Base-by-base conservation (phyloP, 2,888 invertebrate species). In the Cephalotes varians region DNA sequence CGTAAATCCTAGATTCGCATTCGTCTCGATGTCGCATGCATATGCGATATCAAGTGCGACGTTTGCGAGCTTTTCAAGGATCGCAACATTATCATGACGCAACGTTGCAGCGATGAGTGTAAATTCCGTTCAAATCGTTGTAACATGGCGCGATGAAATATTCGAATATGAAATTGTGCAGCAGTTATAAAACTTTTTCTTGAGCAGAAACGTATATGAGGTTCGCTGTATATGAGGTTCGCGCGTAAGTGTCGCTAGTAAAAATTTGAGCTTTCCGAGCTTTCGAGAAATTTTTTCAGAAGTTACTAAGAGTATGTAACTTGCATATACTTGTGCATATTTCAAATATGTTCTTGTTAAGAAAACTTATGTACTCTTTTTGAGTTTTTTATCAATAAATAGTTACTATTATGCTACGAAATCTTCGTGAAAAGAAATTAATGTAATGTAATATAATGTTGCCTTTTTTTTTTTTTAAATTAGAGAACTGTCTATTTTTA, bases 171-270 rank as follows among this genome's bases (percentile, higher is more conserved):
- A 10, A n/a, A 40, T 37, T 47, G 21, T 37, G 21, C 15, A 60
- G 34, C 15, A 28, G 40, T 54, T 40, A 40, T 40, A 76, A 65
- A 54, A 76, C 28, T 65, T 40, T 76, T 65, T 65, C 40, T 54
- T 28, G 40, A 18, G 37, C 18, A 10, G n/a, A n/a, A n/a, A n/a
- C n/a, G n/a, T n/a, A n/a, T n/a, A n/a, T n/a, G n/a, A n/a, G n/a
- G n/a, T n/a, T n/a, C 12, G 28, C 25, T 58, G 40, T 58, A 18
- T 44, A 44, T 7, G 2, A 1, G 6, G 18, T 74, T 47, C 15
- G 21, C 47, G 15, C 21, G 21, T n/a, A 58, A 49, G 18, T 34
- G 15, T 60, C 73, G 44, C 60, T 10, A n/a, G 12, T 34, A 62
- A 37, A 49, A 28, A 21, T 21, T n/a, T 44, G 73, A 60, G 47